These are phyloP conservation scores for Lasioglossum marginatum DNA, from an alignment of 2,888 invertebrate genomes.

Conservation along the genomic window DNA sequence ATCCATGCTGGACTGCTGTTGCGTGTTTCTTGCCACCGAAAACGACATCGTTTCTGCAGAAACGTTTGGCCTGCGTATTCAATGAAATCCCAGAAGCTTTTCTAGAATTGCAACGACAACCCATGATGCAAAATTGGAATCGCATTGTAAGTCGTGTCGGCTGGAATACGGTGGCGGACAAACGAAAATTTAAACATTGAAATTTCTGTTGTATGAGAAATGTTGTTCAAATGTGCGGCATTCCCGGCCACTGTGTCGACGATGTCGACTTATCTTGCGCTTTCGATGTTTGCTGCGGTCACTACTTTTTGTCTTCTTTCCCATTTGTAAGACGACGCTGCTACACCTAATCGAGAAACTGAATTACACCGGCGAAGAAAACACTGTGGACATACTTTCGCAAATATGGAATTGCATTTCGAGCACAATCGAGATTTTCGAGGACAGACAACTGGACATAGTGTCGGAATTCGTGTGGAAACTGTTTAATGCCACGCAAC, in stretches of 20 bases:
- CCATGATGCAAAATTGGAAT: slow-evolving; percentile 74
- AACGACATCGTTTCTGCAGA: slow-evolving; percentile 61
- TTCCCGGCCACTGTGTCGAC: background rate
- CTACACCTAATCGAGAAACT: slow-evolving; percentile 32
- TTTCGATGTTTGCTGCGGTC: background rate
- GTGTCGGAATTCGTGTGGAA: slow-evolving; percentile 68
- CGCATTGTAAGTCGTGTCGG: slow-evolving; percentile 70
- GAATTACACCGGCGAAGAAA: slow-evolving; percentile 47
- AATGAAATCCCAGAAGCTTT: slow-evolving; percentile 44
- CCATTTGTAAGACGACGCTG: slow-evolving; percentile 24
- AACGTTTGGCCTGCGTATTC: slow-evolving; percentile 34
- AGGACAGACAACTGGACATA: slow-evolving; percentile 68
- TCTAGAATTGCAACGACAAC: slow-evolving; percentile 61
- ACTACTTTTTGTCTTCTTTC: background rate
- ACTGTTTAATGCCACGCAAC: slow-evolving; percentile 65
- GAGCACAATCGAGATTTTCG: slow-evolving; percentile 68
- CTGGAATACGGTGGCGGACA: background rate
- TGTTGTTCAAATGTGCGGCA: no score
- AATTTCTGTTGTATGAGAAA: background rate
- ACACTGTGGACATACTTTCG: slow-evolving; percentile 51
- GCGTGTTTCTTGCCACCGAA: slow-evolving; percentile 55
- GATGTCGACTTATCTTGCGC: background rate
- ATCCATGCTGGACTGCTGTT: slow-evolving; percentile 48
- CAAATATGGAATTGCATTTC: slow-evolving; percentile 74
- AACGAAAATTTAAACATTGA: background rate